Conservation (phyloP, 2,113 vertebrate genomes). For the Ophthalmolycus amberensis region DNA sequence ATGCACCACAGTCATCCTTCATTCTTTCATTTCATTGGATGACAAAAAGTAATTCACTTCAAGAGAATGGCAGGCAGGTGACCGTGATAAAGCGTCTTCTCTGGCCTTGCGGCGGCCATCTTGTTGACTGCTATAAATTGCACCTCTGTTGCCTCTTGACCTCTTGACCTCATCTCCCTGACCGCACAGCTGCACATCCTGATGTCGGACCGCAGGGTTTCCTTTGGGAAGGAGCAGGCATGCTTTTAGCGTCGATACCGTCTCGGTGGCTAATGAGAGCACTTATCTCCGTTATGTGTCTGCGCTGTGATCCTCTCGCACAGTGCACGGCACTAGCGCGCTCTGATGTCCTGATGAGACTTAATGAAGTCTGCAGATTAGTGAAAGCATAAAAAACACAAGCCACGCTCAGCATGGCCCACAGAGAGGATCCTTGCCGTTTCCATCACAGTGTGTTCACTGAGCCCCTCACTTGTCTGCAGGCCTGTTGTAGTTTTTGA, state of each 20-base stretch:
- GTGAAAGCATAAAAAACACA: conserved; percentile 56
- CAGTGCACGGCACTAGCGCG: conserved; percentile 17
- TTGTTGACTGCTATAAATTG: conserved; percentile 37
- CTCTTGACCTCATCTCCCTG: conserved; percentile 43
- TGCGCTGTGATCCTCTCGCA: conserved; percentile 61
- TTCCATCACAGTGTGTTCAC: conserved; percentile 43
- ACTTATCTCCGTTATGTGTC: conserved; percentile 73
- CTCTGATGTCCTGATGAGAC: conserved; percentile 74
- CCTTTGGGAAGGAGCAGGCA: conserved; percentile 27
- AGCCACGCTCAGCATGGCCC: conserved; percentile 59
- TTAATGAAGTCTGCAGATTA: conserved; percentile 80
- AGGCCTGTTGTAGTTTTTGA: conserved; percentile 18
- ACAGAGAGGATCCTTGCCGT: conserved; percentile 48
- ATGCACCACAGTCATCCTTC: background rate
- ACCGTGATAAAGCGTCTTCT: background rate
- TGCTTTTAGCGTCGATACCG: conserved; percentile 19
- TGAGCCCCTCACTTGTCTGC: conserved; percentile 22
- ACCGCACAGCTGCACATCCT: conserved; percentile 31
- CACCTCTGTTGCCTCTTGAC: conserved; percentile 52
- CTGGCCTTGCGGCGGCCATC: conserved; percentile 30
- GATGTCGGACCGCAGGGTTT: conserved; percentile 22
- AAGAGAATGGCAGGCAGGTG: background rate
- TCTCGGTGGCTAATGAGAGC: conserved; percentile 71
- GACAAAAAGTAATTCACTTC: conserved; percentile 1
- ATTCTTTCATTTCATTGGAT: background rate